phyloP scores from a whole-genome alignment of 2,797 vertebrate species.

The Petrocephalus schoutedeni region DNA sequence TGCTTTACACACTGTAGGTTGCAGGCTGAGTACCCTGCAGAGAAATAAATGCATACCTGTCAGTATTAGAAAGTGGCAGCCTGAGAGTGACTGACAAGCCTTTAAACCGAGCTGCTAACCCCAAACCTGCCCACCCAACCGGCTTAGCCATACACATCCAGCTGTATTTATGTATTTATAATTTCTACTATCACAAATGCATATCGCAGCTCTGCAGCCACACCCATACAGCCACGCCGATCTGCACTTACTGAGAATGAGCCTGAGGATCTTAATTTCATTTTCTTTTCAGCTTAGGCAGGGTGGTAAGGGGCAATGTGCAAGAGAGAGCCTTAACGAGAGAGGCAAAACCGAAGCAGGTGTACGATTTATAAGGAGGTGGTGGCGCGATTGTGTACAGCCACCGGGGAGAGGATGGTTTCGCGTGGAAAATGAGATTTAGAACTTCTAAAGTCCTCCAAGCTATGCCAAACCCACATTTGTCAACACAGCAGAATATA shows the following conservation, averaged over 20 bases:
- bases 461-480: not conserved
- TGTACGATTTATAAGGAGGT: not conserved
- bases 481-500: constrained; percentile 17
- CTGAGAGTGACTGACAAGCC: not conserved
- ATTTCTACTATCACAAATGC: not conserved
- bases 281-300: not conserved
- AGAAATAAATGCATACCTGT: not conserved
- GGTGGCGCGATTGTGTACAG: not conserved
- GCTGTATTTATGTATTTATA: not conserved
- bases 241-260: not conserved
- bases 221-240: not conserved
- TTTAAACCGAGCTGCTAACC: not conserved
- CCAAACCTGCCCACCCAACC: not conserved
- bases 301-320: not conserved
- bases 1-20: not conserved
- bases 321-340: not conserved
- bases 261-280: not conserved
- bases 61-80: not conserved
- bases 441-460: not conserved
- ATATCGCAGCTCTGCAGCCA: not conserved
- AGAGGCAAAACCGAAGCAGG: not conserved
- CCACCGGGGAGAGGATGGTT: not conserved
- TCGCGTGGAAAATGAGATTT: not conserved
- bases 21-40: not conserved
- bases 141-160: not conserved